Evolutionary conservation across 2,797 vertebrate genomes (phyloP).

Genomic region (Benthosema pterotum): DNA sequence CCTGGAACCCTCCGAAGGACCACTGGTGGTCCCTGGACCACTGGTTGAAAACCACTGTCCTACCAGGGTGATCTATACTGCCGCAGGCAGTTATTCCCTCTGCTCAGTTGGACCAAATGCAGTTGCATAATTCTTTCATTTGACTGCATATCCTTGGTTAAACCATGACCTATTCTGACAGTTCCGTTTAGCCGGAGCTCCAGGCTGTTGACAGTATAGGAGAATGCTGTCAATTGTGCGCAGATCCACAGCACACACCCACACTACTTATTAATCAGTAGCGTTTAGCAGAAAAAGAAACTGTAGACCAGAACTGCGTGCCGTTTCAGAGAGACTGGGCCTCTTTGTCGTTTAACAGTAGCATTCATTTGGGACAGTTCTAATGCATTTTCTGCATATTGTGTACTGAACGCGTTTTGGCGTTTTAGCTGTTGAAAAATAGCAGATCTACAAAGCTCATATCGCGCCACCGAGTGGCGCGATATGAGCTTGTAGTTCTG

Average conservation of each 20-base stretch:
- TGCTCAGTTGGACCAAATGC: background rate
- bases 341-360: conserved; percentile 11
- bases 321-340: background rate
- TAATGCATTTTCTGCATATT: background rate
- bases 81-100: background rate
- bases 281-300: background rate
- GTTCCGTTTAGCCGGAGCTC: background rate
- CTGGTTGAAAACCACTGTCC: too few species aligned
- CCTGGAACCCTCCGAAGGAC: too few species aligned
- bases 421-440: too few species aligned
- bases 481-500: too few species aligned
- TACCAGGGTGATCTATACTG: too few species aligned
- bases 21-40: too few species aligned
- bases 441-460: too few species aligned
- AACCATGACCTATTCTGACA: conserved; percentile 11
- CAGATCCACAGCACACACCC: background rate
- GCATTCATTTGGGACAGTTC: background rate
- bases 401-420: too few species aligned
- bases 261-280: background rate
- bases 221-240: background rate
- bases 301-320: background rate
- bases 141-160: background rate
- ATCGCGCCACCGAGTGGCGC: too few species aligned
- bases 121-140: conserved; percentile 7
- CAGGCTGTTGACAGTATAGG: background rate